Base-by-base conservation (phyloP, 2,797 vertebrate species). In the Falco rusticolus region DNA sequence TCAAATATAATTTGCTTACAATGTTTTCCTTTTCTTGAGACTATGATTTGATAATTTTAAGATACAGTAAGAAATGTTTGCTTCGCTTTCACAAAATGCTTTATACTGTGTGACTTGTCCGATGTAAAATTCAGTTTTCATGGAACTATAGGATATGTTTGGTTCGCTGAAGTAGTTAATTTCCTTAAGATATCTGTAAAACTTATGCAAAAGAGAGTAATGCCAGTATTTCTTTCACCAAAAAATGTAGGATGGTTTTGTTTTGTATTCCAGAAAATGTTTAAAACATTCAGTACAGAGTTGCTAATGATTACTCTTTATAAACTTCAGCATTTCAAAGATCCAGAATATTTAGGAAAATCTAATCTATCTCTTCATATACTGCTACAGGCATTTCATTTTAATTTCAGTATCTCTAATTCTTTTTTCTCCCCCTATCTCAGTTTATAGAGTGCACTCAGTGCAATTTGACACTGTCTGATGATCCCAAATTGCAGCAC, bases 11-110 rank as follows among this genome's bases (percentile, higher is more conserved):
- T 84, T 65, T 87, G 43, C 31, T 92, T 80, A 57, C 63, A 94
- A 45, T 94, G 56, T 90, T 96, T 87, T 85, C 51, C 59, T 93
- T 96, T 91, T 90, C 83, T 94, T 97, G 61, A 95, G 97, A 96
- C 76, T 94, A 16, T 53, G 90, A 91, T n/a, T 94, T 56, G 43
- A 74, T 96, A 90, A 96, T 97, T 96, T 91, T 31, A 92, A 68
- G 75, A 92, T 89, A 68, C 47, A 91, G 45, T 80, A 92, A 89
- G 65, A 96, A 95, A 91, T 57, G 37, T 93, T 93, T 93, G 56
- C 82, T 90, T 78, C 22, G 4, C 50, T 97, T 97, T 92, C 85
- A 93, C 31, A 95, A 77, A 93, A 81, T 88, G 37, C 72, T 94
- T 96, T 75, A 53, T 89, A 47, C 54, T 65, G 39, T 94, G 54